Evolutionary conservation across 2,888 invertebrate species (phyloP), one percentile per base, ranked within the genome.

Genomic region (Zygaena filipendulae): DNA sequence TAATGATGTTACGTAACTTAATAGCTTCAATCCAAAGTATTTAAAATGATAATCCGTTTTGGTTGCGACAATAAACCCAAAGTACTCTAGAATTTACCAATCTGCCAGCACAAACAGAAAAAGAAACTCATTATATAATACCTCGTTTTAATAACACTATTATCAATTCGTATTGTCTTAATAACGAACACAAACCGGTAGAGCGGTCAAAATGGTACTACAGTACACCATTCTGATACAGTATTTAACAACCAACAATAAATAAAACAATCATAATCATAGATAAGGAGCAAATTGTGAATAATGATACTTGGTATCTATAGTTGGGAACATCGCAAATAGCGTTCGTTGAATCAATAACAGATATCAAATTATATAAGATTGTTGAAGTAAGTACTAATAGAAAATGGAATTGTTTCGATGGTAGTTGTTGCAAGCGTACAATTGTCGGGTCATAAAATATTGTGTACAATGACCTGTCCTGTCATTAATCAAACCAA

Each of bases 401-500:
- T n/a, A n/a, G n/a, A n/a, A n/a, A n/a, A 47, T 54, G 41, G 42
- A 38, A 43, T 43, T 42, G 47, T 46, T 46, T 49, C 37, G 27
- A 34, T 41, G 37, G 21, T 40, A 34, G 52, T 50, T 55, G 49
- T 46, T 43, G 37, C 38, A 23, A 36, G 36, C 32, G 27, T 35
- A 45, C 47, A 51, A 60, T 55, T 54, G 57, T 55, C 43, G 40
- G 44, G 33, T 43, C 45, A n/a, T n/a, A n/a, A n/a, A n/a, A n/a
- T n/a, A n/a, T n/a, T n/a, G n/a, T n/a, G n/a, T n/a, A n/a, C n/a
- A n/a, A n/a, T 42, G 55, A 58, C 47, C 54, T 45, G 52, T 51
- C 45, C 43, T 47, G 50, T 45, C 60, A 66, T 67, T 63, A 59
- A 63, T 64, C 66, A 67, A 53, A 56, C 45, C 49, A 62, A 48